Base-by-base conservation (phyloP, 2,888 invertebrate genomes). In the Parnassius mnemosyne region DNA sequence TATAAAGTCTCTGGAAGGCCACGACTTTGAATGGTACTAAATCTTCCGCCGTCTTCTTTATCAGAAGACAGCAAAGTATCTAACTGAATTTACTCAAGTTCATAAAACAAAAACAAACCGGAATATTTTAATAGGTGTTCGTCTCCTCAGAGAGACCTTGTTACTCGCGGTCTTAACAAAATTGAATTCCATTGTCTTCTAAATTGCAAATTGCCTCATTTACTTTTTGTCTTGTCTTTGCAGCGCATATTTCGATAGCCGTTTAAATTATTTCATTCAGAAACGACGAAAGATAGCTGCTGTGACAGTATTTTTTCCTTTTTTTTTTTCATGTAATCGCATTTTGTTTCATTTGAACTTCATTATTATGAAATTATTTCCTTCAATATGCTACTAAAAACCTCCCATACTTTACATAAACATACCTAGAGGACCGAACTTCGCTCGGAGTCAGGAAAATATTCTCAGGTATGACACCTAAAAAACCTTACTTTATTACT, bases 151-250 rank as follows among this genome's bases (percentile, higher is more conserved):
- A 69, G 68, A 68, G 76, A 74, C 75, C 75, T 68, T 74, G 73
- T 71, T 67, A 70, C 69, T 64, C 65, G 72, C 71, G 72, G 73
- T 72, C 16, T 70, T 68, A 61, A 64, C 62, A 64, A 77, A 72
- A 81, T 84, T 80, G 75, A 82, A 82, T 84, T 81, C 79, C 75
- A 71, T 76, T 71, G 63, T 65, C 68, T 70, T 76, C 72, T 75
- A 79, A 81, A 83, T 81, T 82, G 75, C 75, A 80, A 80, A 84
- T 83, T 78, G 76, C 67, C 72, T 76, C 74, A 74, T 79, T 81
- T 71, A 70, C 68, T 73, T 73, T 70, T 74, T 71, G 65, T 65
- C 62, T 53, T 67, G 55, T 59, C 61, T 64, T 54, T 58, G 57
- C 58, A 53, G 52, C 69, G 63, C 62, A 68, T 68, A 68, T 66